Base-by-base conservation (phyloP, 1,140 invertebrate genomes). In the Dendrolimus kikuchii region DNA sequence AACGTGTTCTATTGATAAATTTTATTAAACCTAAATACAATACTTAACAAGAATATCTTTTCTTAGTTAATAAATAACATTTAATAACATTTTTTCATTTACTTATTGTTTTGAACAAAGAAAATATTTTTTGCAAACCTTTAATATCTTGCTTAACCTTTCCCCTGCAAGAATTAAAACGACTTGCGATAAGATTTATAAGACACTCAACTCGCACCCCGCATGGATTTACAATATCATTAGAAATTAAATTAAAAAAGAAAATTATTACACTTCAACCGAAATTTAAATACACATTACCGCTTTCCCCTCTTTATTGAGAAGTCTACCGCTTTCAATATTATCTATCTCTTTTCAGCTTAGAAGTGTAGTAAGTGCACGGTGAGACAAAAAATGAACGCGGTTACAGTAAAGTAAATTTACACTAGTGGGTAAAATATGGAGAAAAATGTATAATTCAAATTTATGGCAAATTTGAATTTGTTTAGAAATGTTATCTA, bases 201-300 rank as follows among this genome's bases (percentile, higher is more conserved):
- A 37, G 41, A 9, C 37, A 45, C 45, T 63, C 58, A 53, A 61
- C 51, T 57, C 59, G 64, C 70, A 60, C 75, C 73, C 71, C 55
- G 52, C 49, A 41, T 50, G 66, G 67, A 74, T 66, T 76, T 79
- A 74, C 60, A 62, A 62, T 50, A 51, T 53, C 67, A 77, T 76
- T 77, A 79, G 65, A 81, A 83, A 87, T 85, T 85, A 87, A 87
- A 88, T 87, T 86, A 87, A 86, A 86, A 88, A 86, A 81, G 62
- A 78, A 76, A 88, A 83, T 82, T 87, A 87, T 84, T 86, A 80
- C 77, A 77, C 74, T 85, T 74, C 74, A 81, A 71, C 72, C 74
- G 72, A 83, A 84, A 87, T 88, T 87, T 86, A 88, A 88, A 88
- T 87, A 86, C 74, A 81, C 84, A 86, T 87, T 88, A 88, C 80